phyloP scores from a whole-genome alignment of 2,888 invertebrate species.

The Hololepta plana region DNA sequence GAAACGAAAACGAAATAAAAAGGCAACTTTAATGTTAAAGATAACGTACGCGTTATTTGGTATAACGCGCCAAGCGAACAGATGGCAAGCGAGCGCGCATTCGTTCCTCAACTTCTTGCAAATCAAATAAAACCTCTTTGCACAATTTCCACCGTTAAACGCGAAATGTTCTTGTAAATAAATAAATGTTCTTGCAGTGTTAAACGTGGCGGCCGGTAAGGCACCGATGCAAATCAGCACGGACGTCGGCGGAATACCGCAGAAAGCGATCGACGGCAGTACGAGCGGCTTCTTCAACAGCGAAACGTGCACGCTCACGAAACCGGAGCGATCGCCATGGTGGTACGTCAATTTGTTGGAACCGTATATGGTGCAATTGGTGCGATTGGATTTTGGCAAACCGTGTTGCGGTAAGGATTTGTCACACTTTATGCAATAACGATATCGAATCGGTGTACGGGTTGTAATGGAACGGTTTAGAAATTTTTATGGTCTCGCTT shows the following conservation, averaged over 20 bases:
- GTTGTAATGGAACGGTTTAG: no score
- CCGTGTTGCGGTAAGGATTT: slow-evolving; percentile 68
- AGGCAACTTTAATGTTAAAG: no score
- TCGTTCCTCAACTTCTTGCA: no score
- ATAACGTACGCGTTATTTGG: no score
- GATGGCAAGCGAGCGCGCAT: no score
- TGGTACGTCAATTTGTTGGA: slow-evolving; percentile 91
- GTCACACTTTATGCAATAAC: slow-evolving; percentile 2
- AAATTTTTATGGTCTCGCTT: no score
- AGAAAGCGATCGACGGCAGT: slow-evolving; percentile 81
- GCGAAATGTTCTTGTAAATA: no score
- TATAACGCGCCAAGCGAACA: no score
- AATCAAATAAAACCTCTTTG: no score
- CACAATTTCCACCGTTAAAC: no score
- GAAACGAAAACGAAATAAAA: no score
- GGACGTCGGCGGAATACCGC: slow-evolving; percentile 67
- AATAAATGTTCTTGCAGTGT: slow-evolving; percentile 45
- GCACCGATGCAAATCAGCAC: slow-evolving; percentile 88
- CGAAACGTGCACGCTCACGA: slow-evolving; percentile 77
- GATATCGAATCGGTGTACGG: no score
- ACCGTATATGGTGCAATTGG: slow-evolving; percentile 88
- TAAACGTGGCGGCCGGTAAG: slow-evolving; percentile 87
- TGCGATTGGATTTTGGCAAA: slow-evolving; percentile 78
- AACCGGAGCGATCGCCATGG: slow-evolving; percentile 72
- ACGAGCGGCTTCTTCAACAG: slow-evolving; percentile 64